Percentiles rank a stretch among this genome's conserved stretches.
These are phyloP conservation scores for Caerostris extrusa DNA, from an alignment of 1,140 invertebrate species.

Conservation along the genomic window DNA sequence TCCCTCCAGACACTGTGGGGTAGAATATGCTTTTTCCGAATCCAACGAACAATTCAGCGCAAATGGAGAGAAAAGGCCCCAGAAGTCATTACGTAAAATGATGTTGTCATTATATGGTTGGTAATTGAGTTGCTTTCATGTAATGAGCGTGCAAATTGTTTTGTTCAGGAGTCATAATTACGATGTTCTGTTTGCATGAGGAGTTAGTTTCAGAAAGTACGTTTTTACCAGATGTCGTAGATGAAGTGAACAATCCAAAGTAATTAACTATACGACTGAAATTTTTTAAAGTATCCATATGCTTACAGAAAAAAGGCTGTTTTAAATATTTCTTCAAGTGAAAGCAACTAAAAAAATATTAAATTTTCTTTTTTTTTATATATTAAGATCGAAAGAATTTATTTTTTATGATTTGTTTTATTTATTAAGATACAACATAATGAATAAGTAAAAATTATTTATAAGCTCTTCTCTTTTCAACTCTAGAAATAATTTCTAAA, in stretches of 20 bases:
- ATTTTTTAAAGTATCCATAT: background rate
- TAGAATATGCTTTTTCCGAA: background rate
- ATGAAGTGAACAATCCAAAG: background rate
- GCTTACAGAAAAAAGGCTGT: background rate
- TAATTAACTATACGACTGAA: background rate
- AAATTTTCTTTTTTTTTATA: conserved; percentile 12
- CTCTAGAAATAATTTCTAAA: no score
- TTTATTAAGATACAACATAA: no score
- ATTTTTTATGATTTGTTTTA: background rate
- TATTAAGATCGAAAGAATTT: background rate
- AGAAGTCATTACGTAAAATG: no score
- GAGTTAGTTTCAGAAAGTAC: background rate
- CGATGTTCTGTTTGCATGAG: background rate
- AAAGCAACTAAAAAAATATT: conserved; percentile 30
- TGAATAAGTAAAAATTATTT: no score
- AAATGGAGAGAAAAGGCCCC: background rate
- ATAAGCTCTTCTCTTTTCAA: no score
- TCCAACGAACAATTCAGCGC: background rate
- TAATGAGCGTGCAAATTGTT: no score
- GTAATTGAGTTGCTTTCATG: no score
- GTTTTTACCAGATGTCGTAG: background rate
- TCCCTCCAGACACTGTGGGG: no score
- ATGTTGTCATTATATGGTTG: no score
- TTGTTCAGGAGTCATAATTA: no score
- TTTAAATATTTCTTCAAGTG: background rate